Percentiles rank a stretch among this genome's conserved stretches.
phyloP scores from a whole-genome alignment of 2,888 invertebrate species.

The Megalurothrips usitatus region DNA sequence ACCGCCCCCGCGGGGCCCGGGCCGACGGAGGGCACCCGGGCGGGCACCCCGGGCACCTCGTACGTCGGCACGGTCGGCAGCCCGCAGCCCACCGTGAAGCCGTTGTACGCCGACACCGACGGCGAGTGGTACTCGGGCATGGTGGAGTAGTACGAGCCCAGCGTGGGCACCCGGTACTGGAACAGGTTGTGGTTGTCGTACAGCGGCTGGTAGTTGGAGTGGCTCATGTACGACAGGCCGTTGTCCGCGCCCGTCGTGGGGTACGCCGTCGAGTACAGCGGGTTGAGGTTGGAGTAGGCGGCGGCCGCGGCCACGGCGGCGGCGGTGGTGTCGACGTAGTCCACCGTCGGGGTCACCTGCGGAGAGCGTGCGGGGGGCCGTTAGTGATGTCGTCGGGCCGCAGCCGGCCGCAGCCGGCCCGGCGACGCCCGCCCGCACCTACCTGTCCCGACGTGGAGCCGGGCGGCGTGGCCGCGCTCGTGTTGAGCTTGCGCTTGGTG shows the following conservation, averaged over 20 bases:
- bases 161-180: slow-evolving; percentile 68
- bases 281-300: slow-evolving; percentile 74
- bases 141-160: slow-evolving; percentile 72
- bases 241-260: slow-evolving; percentile 57
- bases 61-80: slow-evolving; percentile 60
- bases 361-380: slow-evolving; percentile 55
- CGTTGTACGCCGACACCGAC: slow-evolving; percentile 68
- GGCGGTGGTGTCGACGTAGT: slow-evolving; percentile 60
- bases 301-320: slow-evolving; percentile 63
- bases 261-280: slow-evolving; percentile 75
- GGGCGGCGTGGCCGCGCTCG: slow-evolving; percentile 44
- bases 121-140: slow-evolving; percentile 60
- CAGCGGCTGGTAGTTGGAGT: slow-evolving; percentile 60
- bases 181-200: slow-evolving; percentile 75
- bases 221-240: slow-evolving; percentile 60
- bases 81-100: slow-evolving; percentile 63
- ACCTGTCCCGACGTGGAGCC: slow-evolving; percentile 34
- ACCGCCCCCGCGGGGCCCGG: slow-evolving; percentile 33
- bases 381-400: slow-evolving; percentile 43
- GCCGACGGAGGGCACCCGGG: slow-evolving; percentile 35
- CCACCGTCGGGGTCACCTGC: slow-evolving; percentile 55
- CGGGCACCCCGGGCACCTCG: slow-evolving; percentile 42
- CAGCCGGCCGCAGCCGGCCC: no score
- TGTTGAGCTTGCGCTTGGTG: slow-evolving; percentile 63
- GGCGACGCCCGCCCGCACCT: slow-evolving; percentile 37